phyloP scores from a whole-genome alignment of 2,113 vertebrate genomes.

The Pygoscelis adeliae region DNA sequence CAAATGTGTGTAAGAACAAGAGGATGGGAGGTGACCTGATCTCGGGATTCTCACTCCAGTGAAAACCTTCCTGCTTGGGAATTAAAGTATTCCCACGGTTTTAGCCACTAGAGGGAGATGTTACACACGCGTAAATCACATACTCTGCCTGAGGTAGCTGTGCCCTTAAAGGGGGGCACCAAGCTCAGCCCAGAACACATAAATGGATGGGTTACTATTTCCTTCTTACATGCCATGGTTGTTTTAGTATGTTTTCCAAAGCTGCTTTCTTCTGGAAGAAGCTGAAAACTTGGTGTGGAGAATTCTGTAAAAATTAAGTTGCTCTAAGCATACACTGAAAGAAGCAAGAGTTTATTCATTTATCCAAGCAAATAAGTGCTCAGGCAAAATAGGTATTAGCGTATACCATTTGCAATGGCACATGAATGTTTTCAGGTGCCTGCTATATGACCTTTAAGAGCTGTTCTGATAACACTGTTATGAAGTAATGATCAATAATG shows the following conservation, averaged over 20 bases:
- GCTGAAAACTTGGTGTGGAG: not conserved
- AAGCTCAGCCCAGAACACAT: not conserved
- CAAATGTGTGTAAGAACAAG: not conserved
- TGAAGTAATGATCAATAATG: not conserved
- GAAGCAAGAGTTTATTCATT: not conserved
- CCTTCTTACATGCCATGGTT: not conserved
- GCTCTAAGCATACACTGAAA: not conserved
- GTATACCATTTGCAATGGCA: not conserved
- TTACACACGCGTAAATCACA: not conserved
- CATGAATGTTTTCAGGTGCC: not conserved
- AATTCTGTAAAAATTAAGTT: not conserved
- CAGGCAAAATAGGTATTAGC: not conserved
- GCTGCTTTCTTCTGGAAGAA: not conserved
- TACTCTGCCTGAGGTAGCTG: not conserved
- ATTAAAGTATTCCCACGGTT: not conserved
- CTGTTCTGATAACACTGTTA: not conserved
- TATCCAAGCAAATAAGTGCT: not conserved
- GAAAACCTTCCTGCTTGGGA: not conserved
- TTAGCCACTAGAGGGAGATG: constrained; percentile 52
- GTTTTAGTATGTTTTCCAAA: not conserved
- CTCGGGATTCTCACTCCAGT: not conserved
- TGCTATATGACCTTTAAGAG: not conserved
- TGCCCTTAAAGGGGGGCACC: too few species aligned
- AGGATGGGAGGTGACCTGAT: not conserved
- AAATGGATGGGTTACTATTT: not conserved